These are phyloP conservation scores for Scolanthus callimorphus DNA, from an alignment of 92 coral and sea anemone species.

Conservation along the genomic window DNA sequence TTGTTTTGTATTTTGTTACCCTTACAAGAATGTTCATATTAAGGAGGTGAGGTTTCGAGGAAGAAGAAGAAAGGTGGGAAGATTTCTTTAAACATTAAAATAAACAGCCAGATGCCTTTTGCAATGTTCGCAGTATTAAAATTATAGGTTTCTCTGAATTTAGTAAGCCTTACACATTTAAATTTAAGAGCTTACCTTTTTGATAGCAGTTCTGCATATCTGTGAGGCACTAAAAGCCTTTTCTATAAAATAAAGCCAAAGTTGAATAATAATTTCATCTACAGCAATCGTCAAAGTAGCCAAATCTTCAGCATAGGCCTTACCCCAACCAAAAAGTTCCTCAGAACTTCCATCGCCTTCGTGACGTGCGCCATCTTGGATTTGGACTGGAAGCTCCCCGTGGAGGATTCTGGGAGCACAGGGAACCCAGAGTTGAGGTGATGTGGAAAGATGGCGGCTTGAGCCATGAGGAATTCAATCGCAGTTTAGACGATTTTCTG, in stretches of 20 bases:
- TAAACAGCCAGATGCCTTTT: no score
- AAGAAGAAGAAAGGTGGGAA: no score
- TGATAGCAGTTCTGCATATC: constrained; percentile 44
- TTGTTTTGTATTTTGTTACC: no score
- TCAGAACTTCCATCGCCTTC: constrained; percentile 46
- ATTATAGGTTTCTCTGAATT: no score
- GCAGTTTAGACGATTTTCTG: constrained; percentile 47
- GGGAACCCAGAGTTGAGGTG: constrained; percentile 3
- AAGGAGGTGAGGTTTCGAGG: no score
- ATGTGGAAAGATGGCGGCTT: constrained; percentile 67
- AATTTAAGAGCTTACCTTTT: constrained; percentile 37
- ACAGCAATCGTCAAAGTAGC: background rate
- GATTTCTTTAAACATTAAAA: no score
- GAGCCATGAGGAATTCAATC: constrained; percentile 50
- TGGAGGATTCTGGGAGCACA: constrained; percentile 7
- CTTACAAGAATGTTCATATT: no score
- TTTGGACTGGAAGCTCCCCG: background rate
- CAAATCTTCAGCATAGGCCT: background rate
- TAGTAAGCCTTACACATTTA: no score
- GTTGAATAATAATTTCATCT: background rate
- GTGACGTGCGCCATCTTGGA: constrained; percentile 91
- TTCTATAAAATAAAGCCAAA: constrained; percentile 23
- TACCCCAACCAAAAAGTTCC: constrained; percentile 83
- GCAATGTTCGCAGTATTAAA: no score
- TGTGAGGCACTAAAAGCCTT: constrained; percentile 42